Percentiles rank a stretch among this genome's conserved stretches.
These are phyloP conservation scores for Bolborhynchus lineola DNA, from an alignment of 2,113 vertebrate species.

Conservation along the genomic window DNA sequence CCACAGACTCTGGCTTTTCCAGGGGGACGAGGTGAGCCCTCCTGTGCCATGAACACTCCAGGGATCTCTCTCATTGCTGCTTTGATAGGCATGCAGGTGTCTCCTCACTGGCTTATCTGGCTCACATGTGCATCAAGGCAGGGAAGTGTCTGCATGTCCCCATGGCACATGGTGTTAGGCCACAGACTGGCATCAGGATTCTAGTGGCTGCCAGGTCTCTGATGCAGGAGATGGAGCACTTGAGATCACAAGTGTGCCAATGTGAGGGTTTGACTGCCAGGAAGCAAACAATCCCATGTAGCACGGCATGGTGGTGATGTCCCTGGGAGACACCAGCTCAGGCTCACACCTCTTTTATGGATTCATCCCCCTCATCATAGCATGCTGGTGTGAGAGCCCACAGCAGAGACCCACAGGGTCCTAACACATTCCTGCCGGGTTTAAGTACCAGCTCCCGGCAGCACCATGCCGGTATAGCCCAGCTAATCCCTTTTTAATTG, in stretches of 20 bases:
- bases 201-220: rapidly evolving
- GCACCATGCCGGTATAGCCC: neutral
- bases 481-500: constrained; percentile 46
- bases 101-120: rapidly evolving
- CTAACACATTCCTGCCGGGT: neutral
- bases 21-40: neutral
- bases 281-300: neutral
- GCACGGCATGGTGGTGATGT: rapidly evolving
- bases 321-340: neutral
- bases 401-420: neutral
- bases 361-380: neutral
- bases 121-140: neutral
- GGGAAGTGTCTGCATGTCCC: neutral
- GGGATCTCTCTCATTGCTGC: neutral
- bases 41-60: rapidly evolving
- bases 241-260: neutral
- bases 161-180: rapidly evolving
- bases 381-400: neutral
- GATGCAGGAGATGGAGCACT: neutral
- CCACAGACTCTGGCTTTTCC: neutral
- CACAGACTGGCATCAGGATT: neutral
- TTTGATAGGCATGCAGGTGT: neutral
- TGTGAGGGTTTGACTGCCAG: neutral
- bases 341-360: neutral
- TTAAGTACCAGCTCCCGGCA: constrained; percentile 21